Conservation (phyloP, 2,888 invertebrate genomes). For the Tipula vernalis region DNA sequence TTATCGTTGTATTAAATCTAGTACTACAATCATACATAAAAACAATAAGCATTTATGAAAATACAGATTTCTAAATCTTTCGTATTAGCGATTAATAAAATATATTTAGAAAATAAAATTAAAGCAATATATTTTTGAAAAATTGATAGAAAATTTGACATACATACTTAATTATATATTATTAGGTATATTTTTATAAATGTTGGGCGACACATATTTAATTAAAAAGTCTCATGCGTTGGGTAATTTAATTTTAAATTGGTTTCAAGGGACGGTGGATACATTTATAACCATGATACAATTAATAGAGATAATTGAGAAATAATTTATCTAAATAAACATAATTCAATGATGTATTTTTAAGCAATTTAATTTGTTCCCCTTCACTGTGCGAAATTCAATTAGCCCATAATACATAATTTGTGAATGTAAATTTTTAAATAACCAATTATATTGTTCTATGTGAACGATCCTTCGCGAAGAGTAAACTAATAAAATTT, state of each 20-base stretch:
- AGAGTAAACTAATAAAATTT: too few species aligned
- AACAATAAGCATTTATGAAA: neutral
- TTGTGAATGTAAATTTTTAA: too few species aligned
- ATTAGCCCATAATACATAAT: too few species aligned
- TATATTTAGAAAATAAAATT: neutral
- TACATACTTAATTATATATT: neutral
- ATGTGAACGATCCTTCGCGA: too few species aligned
- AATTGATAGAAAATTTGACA: neutral
- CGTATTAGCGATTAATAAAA: neutral
- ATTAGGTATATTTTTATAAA: neutral
- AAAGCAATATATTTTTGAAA: constrained; percentile 1
- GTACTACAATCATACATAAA: neutral
- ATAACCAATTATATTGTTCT: too few species aligned
- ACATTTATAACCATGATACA: too few species aligned
- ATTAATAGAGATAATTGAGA: too few species aligned
- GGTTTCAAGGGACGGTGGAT: neutral
- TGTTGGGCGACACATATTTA: neutral
- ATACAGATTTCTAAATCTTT: neutral
- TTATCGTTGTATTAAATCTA: neutral
- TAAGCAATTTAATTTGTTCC: too few species aligned
- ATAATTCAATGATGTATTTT: too few species aligned
- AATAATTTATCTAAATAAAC: too few species aligned
- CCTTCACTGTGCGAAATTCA: too few species aligned
- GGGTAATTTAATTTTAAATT: neutral
- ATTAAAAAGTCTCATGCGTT: neutral